A percentile compares a stretch with the other conserved stretches of the same genome.
phyloP scores from a whole-genome alignment of 2,888 invertebrate species.

The Fragum whitleyi region DNA sequence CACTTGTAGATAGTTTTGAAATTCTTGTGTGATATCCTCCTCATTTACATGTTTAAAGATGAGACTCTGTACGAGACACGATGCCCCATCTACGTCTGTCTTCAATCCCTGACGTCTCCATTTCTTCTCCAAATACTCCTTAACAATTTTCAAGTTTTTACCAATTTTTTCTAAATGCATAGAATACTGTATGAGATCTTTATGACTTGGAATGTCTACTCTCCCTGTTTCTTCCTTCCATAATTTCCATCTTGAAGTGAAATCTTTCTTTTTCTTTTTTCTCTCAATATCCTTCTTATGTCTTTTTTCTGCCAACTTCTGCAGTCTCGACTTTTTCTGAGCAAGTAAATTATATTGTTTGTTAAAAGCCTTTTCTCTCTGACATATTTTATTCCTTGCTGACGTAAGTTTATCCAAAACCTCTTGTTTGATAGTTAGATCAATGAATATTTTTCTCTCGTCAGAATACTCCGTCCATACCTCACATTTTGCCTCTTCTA shows the following conservation, averaged over 20 bases:
- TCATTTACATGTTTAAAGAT: background rate
- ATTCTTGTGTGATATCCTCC: background rate
- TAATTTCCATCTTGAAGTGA: background rate
- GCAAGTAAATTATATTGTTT: constrained; percentile 35
- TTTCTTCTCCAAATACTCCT: constrained; percentile 29
- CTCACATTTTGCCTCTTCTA: constrained; percentile 43
- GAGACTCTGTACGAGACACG: constrained; percentile 6
- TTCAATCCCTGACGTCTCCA: constrained; percentile 42
- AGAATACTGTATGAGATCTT: constrained; percentile 30
- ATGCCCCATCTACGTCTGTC: background rate
- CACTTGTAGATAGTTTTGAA: constrained; percentile 8
- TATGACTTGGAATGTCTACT: background rate
- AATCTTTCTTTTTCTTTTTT: constrained; percentile 13
- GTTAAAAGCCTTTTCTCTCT: constrained; percentile 44
- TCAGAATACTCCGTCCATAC: constrained; percentile 42
- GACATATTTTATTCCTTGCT: constrained; percentile 11
- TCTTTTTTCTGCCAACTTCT: constrained; percentile 47
- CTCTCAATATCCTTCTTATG: background rate
- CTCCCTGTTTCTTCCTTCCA: constrained; percentile 2
- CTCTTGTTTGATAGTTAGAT: constrained; percentile 40
- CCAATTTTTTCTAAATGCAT: constrained; percentile 16
- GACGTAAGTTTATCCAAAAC: constrained; percentile 19
- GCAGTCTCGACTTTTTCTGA: constrained; percentile 48
- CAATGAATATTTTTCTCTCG: constrained; percentile 33
- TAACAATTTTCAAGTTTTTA: constrained; percentile 21